phyloP scores from a whole-genome alignment of 2,888 invertebrate genomes.

The Tiliacea aurago region DNA sequence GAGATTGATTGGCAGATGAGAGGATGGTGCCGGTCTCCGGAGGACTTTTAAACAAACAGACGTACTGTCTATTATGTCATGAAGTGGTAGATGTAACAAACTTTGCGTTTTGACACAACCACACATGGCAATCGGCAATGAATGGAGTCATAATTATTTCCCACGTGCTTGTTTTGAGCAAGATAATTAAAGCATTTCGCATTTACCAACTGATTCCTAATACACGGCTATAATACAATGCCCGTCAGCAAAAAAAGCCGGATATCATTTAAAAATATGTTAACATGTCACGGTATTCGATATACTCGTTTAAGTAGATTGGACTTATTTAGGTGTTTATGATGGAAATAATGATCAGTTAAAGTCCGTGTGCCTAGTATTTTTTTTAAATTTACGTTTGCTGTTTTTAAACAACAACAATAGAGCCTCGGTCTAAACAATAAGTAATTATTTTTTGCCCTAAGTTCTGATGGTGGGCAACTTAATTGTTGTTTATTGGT shows the following conservation, averaged over 20 bases:
- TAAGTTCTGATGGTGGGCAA: neutral
- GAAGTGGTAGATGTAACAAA: neutral
- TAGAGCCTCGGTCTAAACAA: neutral
- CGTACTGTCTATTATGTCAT: neutral
- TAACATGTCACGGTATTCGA: slow-evolving; percentile 38
- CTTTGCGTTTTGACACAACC: neutral
- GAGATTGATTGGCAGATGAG: too few species aligned
- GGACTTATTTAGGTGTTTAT: slow-evolving; percentile 5
- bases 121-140: neutral
- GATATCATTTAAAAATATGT: slow-evolving; percentile 44
- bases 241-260: slow-evolving; percentile 64
- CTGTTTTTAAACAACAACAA: neutral
- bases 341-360: neutral
- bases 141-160: slow-evolving; percentile 9
- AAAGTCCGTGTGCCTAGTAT: neutral
- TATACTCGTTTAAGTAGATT: slow-evolving; percentile 9
- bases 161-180: slow-evolving; percentile 15
- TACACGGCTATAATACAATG: slow-evolving; percentile 22
- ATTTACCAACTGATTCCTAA: slow-evolving; percentile 15
- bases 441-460: neutral
- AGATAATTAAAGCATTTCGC: slow-evolving; percentile 26
- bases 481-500: neutral
- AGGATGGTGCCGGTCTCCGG: too few species aligned
- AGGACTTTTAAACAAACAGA: neutral
- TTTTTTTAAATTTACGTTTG: neutral